phyloP scores from a whole-genome alignment of 2,113 vertebrate genomes.

The Montifringilla adamsi region DNA sequence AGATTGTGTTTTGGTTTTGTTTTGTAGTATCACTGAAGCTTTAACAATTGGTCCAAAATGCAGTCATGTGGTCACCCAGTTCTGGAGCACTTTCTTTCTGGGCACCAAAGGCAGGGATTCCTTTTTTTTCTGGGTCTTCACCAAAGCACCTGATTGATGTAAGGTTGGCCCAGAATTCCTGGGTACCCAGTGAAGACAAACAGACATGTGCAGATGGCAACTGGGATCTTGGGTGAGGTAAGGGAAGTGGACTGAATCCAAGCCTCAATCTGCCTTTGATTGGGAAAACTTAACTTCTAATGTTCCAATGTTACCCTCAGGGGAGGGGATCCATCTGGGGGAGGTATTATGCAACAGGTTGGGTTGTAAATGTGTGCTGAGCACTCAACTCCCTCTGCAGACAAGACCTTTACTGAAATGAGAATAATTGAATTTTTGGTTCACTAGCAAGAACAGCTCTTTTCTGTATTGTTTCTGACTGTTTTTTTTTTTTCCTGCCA shows the following conservation, averaged over 20 bases:
- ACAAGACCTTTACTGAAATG: not conserved
- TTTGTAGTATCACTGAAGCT: not conserved
- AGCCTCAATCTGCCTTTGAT: not conserved
- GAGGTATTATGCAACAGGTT: not conserved
- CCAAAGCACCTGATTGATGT: not conserved
- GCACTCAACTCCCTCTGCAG: not conserved
- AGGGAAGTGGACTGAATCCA: not conserved
- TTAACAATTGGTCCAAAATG: not conserved
- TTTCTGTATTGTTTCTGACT: not conserved
- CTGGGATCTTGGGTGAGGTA: not conserved
- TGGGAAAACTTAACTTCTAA: not conserved
- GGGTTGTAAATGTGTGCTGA: not conserved
- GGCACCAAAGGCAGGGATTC: not conserved
- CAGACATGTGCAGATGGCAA: not conserved
- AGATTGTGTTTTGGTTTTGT: not conserved
- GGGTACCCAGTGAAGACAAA: not conserved
- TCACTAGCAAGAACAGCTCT: not conserved
- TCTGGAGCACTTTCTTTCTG: not conserved
- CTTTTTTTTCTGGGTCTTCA: not conserved
- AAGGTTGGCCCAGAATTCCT: not conserved
- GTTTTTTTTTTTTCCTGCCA: not conserved
- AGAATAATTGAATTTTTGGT: slow-evolving; percentile 4
- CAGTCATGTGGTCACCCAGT: not conserved
- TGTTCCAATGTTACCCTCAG: not conserved
- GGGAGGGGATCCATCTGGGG: not conserved